Base-by-base conservation (phyloP, 2,797 vertebrate species). In the Sebastes matsubarae region DNA sequence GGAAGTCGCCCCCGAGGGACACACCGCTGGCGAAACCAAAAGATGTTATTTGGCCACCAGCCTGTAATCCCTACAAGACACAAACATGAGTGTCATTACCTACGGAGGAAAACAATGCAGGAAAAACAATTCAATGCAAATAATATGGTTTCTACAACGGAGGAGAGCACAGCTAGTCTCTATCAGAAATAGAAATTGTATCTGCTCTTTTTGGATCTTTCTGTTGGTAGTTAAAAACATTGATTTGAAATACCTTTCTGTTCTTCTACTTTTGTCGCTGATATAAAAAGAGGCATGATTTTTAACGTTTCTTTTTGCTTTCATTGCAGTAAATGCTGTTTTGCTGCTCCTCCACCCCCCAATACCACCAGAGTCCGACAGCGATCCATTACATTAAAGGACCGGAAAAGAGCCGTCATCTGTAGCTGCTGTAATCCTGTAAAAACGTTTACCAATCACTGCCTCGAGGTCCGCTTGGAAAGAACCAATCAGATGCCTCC, bases 1-100 rank as follows among this genome's bases (percentile, higher is more conserved):
- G 64, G 69, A 72, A 82, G 71, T 67, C 8, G 46, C 61, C 81
- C 65, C 79, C 1, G 14, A 84, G 73, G 54, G 65, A 80, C 54
- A 34, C 42, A 27, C 66, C 32, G 30, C 25, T 7, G 63, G 69
- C 8, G 11, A 12, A 50, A 68, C 75, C 61, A 64, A 42, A 50
- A 72, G 52, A 83, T 61, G 60, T 25, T 67, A 65, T 71, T 65
- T 69, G 68, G 68, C 65, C 52, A 52, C 5, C 58, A 13, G 68
- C 65, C 52, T 68, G 1, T 42, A 63, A 77, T 77, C 57, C 50
- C 30, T 29, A 6, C 9, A 3, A 8, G 32, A 30, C 57, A 18
- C 58, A 59, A 29, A 68, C 18, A 54, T 1, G n/a, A 69, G 61
- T 14, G 30, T 77, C 50, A 10, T 36, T 52, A 67, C 72, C 58